Conservation (phyloP, 2,113 vertebrate species). For the Rafetus swinhoei region DNA sequence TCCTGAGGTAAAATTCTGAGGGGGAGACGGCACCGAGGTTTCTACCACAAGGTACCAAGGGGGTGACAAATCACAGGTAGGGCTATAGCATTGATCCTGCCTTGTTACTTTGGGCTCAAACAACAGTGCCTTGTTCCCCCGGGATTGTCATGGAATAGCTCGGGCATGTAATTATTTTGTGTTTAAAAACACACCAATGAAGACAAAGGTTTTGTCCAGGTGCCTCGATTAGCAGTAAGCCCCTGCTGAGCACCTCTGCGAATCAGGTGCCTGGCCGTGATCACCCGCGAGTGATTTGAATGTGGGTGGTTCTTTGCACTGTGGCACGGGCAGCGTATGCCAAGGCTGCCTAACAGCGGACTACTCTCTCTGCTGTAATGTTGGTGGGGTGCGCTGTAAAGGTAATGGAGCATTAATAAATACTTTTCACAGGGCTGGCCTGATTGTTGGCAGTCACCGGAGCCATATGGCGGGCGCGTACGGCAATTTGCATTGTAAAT, state of each 20-base stretch:
- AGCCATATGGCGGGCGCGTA: conserved; percentile 7
- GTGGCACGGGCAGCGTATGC: fast-evolving
- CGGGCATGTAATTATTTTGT: neutral
- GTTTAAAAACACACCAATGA: neutral
- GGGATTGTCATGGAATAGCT: neutral
- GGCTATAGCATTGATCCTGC: neutral
- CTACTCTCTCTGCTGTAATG: neutral
- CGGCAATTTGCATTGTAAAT: conserved; percentile 25
- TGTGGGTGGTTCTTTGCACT: neutral
- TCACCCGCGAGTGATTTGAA: fast-evolving
- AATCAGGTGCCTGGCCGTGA: fast-evolving
- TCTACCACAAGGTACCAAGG: neutral
- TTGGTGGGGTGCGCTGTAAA: neutral
- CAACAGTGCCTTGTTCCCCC: neutral
- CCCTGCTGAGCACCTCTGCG: neutral
- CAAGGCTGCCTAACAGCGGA: fast-evolving
- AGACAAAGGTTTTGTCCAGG: fast-evolving
- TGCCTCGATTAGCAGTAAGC: neutral
- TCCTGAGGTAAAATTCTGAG: neutral
- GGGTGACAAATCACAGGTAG: fast-evolving
- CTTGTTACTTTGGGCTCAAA: fast-evolving
- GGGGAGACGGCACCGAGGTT: neutral
- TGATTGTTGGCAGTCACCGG: neutral
- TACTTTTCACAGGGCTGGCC: neutral
- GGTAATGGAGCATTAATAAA: conserved; percentile 23